phyloP scores from a whole-genome alignment of 2,113 vertebrate species.

The Hippocampus mohnikei region DNA sequence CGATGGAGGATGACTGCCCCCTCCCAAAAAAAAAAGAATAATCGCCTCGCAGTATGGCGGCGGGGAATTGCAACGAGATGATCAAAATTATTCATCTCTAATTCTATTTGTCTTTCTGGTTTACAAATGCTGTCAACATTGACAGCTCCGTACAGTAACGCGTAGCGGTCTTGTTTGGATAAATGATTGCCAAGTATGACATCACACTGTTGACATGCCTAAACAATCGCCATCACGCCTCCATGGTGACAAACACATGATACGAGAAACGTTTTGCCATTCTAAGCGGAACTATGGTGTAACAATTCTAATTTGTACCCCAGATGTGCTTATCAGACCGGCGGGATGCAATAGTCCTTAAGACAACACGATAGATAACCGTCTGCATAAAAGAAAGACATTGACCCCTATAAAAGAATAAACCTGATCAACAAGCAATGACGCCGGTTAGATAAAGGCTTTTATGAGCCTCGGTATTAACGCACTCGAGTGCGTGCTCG shows the following conservation, averaged over 20 bases:
- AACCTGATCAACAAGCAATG: constrained; percentile 41
- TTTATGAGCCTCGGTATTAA: constrained; percentile 48
- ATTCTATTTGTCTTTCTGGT: neutral
- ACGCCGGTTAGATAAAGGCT: constrained; percentile 40
- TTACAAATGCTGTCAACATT: neutral
- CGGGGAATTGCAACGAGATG: no score
- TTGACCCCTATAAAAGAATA: constrained; percentile 30
- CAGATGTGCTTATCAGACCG: neutral
- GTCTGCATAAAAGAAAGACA: constrained; percentile 18
- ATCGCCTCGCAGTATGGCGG: no score
- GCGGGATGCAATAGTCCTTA: constrained; percentile 38
- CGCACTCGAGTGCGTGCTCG: constrained; percentile 43
- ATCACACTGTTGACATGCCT: neutral
- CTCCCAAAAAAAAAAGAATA: no score
- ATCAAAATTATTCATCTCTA: neutral
- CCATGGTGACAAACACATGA: neutral
- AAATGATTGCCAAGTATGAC: neutral
- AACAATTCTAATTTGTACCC: neutral
- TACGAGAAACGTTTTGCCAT: neutral
- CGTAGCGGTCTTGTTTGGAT: neutral
- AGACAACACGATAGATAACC: constrained; percentile 34
- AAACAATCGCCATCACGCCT: neutral
- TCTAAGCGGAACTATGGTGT: neutral
- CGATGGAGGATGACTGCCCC: no score
- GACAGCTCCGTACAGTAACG: neutral